A percentile compares a stretch with the other conserved stretches of the same genome.
These are phyloP conservation scores for Erebia aethiops DNA, from an alignment of 2,888 invertebrate species.

Conservation along the genomic window DNA sequence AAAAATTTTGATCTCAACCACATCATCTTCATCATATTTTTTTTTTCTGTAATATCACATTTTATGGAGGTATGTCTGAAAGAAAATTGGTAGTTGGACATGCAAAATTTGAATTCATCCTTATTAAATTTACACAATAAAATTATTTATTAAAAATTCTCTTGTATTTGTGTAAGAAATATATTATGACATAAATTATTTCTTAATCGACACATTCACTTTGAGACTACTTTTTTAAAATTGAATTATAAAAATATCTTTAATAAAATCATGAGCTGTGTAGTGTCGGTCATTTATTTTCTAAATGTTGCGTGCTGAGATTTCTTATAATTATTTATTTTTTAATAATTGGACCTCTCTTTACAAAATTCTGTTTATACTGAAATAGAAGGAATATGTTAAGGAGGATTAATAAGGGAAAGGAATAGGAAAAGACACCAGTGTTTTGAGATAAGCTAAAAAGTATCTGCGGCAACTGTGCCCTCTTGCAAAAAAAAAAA, in stretches of 20 bases:
- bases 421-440: neutral
- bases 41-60: neutral
- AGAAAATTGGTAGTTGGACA: neutral
- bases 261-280: too few relatives aligned
- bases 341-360: too few relatives aligned
- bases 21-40: neutral
- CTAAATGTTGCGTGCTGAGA: too few relatives aligned
- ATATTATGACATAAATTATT: too few relatives aligned
- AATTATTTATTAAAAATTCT: neutral
- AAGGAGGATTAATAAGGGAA: neutral
- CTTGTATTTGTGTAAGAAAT: too few relatives aligned
- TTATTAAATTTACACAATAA: neutral
- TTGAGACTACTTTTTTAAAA: too few relatives aligned
- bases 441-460: neutral
- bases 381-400: too few relatives aligned
- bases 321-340: too few relatives aligned
- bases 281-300: too few relatives aligned
- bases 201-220: too few relatives aligned
- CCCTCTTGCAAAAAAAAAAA: neutral
- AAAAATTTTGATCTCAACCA: constrained; percentile 33
- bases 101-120: neutral
- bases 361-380: too few relatives aligned
- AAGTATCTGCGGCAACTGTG: constrained; percentile 3
- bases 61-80: neutral
- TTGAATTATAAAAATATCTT: too few relatives aligned